A percentile compares a stretch with the other conserved stretches of the same genome.
Evolutionary conservation across 2,113 vertebrate genomes (phyloP).

Genomic region (Vanacampus margaritifer): DNA sequence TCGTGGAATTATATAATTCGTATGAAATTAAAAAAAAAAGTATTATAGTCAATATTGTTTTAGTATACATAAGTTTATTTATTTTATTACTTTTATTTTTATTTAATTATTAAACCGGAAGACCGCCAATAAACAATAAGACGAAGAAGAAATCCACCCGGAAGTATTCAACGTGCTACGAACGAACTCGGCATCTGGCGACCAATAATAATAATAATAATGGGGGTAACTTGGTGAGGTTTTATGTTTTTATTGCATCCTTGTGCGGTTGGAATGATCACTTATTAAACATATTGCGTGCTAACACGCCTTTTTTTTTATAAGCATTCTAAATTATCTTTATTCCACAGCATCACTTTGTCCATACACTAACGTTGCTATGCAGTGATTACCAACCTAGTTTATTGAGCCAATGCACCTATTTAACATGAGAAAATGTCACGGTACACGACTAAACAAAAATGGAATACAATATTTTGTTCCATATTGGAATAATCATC

Average conservation of each 20-base stretch:
- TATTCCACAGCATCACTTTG: background rate
- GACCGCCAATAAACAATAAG: no score
- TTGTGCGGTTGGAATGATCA: background rate
- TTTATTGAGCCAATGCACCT: background rate
- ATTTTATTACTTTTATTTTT: background rate
- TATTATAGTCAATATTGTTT: background rate
- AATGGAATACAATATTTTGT: background rate
- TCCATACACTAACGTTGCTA: background rate
- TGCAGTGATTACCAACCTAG: background rate
- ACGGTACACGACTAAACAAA: background rate
- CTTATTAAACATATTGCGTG: background rate
- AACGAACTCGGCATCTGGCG: background rate
- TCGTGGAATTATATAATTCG: background rate
- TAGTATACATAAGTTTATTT: background rate
- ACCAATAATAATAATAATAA: constrained; percentile 52
- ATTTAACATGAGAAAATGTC: background rate
- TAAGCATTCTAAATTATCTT: background rate
- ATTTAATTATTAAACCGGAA: constrained; percentile 23
- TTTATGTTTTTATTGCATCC: background rate
- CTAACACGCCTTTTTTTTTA: background rate
- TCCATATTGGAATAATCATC: background rate
- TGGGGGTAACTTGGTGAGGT: constrained; percentile 76
- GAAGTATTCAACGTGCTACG: constrained; percentile 31
- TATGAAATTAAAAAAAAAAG: background rate
- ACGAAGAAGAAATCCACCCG: constrained; percentile 27